A percentile compares a stretch with the other conserved stretches of the same genome.
Conservation (phyloP, 2,888 invertebrate species). For the Drosophila paranaensis region DNA sequence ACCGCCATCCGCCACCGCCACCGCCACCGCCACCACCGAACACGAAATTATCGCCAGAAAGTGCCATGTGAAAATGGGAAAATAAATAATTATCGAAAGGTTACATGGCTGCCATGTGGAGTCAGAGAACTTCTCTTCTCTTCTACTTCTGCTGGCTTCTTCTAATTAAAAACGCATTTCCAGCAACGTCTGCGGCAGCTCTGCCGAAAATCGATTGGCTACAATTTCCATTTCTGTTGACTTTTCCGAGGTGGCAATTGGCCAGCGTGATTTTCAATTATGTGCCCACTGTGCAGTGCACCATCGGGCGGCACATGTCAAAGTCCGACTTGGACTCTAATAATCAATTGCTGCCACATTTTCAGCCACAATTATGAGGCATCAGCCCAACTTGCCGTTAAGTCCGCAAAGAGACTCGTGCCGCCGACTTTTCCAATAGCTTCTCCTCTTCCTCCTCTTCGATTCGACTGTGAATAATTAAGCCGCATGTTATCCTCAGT, state of each 20-base stretch:
- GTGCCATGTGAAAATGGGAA: constrained; percentile 66
- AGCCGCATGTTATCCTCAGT: constrained; percentile 73
- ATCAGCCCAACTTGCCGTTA: constrained; percentile 71
- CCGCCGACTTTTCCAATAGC: constrained; percentile 55
- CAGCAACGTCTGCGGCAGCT: constrained; percentile 17
- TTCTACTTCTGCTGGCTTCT: constrained; percentile 18
- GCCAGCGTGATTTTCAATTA: constrained; percentile 77
- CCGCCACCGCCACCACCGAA: constrained; percentile 25
- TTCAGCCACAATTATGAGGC: constrained; percentile 59
- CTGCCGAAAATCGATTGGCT: constrained; percentile 69
- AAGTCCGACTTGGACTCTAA: constrained; percentile 33
- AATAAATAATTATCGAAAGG: constrained; percentile 74
- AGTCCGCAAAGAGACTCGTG: constrained; percentile 59
- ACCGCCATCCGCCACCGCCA: constrained; percentile 24
- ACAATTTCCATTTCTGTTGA: constrained; percentile 78
- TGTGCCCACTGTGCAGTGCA: constrained; percentile 26
- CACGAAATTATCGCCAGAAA: constrained; percentile 64
- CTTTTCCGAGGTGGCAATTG: constrained; percentile 75
- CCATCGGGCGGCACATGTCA: constrained; percentile 69
- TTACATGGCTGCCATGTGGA: constrained; percentile 42
- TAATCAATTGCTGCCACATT: constrained; percentile 30
- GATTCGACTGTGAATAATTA: constrained; percentile 65
- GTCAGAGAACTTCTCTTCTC: not conserved
- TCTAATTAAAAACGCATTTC: constrained; percentile 72
- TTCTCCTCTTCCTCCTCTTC: constrained; percentile 5